Base-by-base conservation (phyloP, 2,113 vertebrate species). In the Ptyas mucosa region DNA sequence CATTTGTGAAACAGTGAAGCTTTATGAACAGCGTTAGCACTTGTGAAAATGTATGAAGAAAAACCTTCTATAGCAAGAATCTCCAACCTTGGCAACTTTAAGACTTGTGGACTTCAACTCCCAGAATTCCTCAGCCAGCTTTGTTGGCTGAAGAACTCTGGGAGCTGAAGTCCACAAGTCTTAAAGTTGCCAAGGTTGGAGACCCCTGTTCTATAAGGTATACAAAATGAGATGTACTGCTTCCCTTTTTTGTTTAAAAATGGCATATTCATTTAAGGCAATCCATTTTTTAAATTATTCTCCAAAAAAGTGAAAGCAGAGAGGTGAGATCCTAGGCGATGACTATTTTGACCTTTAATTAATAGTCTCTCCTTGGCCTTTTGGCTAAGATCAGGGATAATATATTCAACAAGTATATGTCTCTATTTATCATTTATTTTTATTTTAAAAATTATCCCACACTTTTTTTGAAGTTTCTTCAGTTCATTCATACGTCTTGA, bases 21-120 rank as follows among this genome's bases (percentile, higher is more conserved):
- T 96, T 97, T 92, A 95, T 96, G 94, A 94, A 92, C 94, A 96
- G 95, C 95, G 93, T 95, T 91, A 96, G 93, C 94, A 93, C 94
- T 97, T 97, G 90, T 93, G 94, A 96, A 96, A 94, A 97, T 95
- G 96, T 91, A 95, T 94, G 95, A 96, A 96, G 89, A 94, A 95
- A 90, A 94, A 8, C 1, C 34, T 43, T 81, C 75, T 9, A n/a
- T 14, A 64, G 18, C 15, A 54, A 3, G 15, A 4, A 15, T 18
- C 15, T 54, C 11, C 53, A 54, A 54, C 14, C 0, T 54, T 54
- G 53, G 15, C 53, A 54, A 54, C 15, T 54, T 18, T 15, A 54
- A 54, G 14, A 18, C 52, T 14, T 53, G 52, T 53, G 2, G 12
- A 53, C 53, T 54, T 54, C 53, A 54, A 18, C 14, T 54, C 3